Evolutionary conservation across 2,797 vertebrate genomes (phyloP), one percentile per base, ranked within the genome.

Genomic region (Rhabdophis nuchalis): DNA sequence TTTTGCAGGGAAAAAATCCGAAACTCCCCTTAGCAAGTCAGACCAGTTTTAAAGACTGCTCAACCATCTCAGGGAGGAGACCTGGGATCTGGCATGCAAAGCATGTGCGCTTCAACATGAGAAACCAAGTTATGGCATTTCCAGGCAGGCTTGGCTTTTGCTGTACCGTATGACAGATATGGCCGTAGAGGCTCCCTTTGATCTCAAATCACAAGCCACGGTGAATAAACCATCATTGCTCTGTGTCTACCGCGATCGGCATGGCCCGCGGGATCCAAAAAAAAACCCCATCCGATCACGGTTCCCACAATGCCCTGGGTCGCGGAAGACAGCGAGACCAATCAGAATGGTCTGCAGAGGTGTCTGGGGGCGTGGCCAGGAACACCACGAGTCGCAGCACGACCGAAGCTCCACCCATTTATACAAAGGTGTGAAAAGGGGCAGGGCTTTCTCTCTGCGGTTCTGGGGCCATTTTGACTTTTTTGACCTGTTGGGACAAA

Each of bases 361-460:
- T 25, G 11, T 82, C 36, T 12, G 36, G 23, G 36, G 72, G 36
- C 12, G 20, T 82, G 72, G 36, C 23, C 72, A 46, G 25, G 20
- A 46, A 25, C 23, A 25, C 23, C 36, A 82, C 64, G 6, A 61
- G 36, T 32, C 14, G n/a, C n/a, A 16, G 64, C 6, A 72, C 36
- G 64, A 18, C 18, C 14, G 1, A 72, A 32, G 64, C 64, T 72
- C 64, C n/a, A 36, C 72, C 20, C 72, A 77, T 77, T 41, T 77
- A 46, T 82, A 6, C 18, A 41, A 41, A 41, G 23, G 9, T 0
- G 4, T 20, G 32, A 23, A 23, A 11, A 11, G 20, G 20, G 36
- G 4, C 4, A 10, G 36, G 20, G 72, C 36, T 41, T 41, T 32
- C 18, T 0, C 3, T 23, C 1, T 1, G 9, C 0, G 0, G 20